Base-by-base conservation (phyloP, 2,797 vertebrate species). In the Anolis apletophallus region DNA sequence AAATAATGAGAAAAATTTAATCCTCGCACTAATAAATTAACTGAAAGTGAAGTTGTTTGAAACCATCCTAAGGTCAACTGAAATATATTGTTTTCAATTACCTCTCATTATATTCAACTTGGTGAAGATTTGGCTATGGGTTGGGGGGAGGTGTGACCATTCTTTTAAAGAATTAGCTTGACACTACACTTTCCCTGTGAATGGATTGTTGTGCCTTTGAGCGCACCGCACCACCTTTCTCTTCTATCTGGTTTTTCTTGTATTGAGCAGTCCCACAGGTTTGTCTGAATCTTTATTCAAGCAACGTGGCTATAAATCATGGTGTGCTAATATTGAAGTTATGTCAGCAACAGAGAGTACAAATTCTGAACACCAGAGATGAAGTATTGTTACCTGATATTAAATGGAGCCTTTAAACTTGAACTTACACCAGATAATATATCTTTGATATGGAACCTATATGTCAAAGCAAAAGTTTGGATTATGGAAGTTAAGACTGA, bases 181-280 rank as follows among this genome's bases (percentile, higher is more conserved):
- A 61, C 69, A 17, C 69, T 81, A 80, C 50, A 86, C 67, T 91
- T 91, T 87, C 34, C 73, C 57, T 50, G 57, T 2, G 13, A 91
- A 76, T 86, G 84, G 76, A 83, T 91, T 90, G 74, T 92, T 7
- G 86, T 86, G 55, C 29, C 67, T 81, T 34, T 7, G 46, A 91
- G 57, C 29, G 46, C 1, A 10, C 5, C 29, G 46, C 1, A 10
- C 5, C 73, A 29, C 81, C 87, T 91, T 88, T 81, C 83, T 89
- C 84, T 88, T 93, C 87, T 29, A 13, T 88, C 87, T 89, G 80
- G 26, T 90, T 91, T 81, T 79, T 54, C 55, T 86, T 73, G 36
- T 74, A 29, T 77, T 87, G 89, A 93, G 88, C 91, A 91, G 90
- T 87, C 84, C 61, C 79, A 87, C 92, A 92, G 91, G 92, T 92